Percentiles rank a stretch among this genome's conserved stretches.
phyloP scores from a whole-genome alignment of 37 sponge, comb jelly and placozoan species.

The Cladorhizidae sp. region DNA sequence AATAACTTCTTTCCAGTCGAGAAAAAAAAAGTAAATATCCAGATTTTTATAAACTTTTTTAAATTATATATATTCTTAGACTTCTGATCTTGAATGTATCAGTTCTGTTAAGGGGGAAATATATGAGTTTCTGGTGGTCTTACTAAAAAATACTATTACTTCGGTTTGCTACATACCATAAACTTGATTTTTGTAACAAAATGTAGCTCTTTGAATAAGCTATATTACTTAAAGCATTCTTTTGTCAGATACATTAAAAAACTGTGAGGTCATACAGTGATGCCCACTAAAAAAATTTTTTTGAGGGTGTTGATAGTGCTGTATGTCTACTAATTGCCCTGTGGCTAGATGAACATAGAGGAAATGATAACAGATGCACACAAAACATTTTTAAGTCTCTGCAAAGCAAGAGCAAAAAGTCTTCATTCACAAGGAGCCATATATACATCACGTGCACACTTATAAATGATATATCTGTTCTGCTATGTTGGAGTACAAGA shows the following conservation, averaged over 20 bases:
- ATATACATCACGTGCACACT: not conserved
- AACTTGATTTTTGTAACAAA: not conserved
- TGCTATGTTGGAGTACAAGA: slow-evolving; percentile 6
- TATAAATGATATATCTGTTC: not conserved
- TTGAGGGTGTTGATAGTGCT: slow-evolving; percentile 9
- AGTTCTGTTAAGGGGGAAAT: not conserved
- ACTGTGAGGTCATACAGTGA: not conserved
- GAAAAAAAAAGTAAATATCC: too few relatives aligned
- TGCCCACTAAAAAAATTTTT: not conserved
- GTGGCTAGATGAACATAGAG: slow-evolving; percentile 5
- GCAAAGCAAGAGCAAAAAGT: not conserved
- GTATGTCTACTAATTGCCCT: slow-evolving; percentile 6
- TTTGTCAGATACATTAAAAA: slow-evolving; percentile 6
- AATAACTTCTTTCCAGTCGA: too few relatives aligned
- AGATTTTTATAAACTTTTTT: too few relatives aligned
- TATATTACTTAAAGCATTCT: not conserved
- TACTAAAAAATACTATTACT: slow-evolving; percentile 5
- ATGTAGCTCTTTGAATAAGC: too few relatives aligned
- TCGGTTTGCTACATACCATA: not conserved
- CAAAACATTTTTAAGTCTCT: not conserved
- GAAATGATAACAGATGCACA: slow-evolving; percentile 1
- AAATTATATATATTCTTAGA: too few relatives aligned
- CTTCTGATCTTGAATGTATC: too few relatives aligned
- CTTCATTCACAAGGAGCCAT: slow-evolving; percentile 1
- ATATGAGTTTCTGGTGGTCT: not conserved